Evolutionary conservation across 2,888 invertebrate genomes (phyloP), one percentile per base, ranked within the genome.

Genomic region (Thecophora atra): DNA sequence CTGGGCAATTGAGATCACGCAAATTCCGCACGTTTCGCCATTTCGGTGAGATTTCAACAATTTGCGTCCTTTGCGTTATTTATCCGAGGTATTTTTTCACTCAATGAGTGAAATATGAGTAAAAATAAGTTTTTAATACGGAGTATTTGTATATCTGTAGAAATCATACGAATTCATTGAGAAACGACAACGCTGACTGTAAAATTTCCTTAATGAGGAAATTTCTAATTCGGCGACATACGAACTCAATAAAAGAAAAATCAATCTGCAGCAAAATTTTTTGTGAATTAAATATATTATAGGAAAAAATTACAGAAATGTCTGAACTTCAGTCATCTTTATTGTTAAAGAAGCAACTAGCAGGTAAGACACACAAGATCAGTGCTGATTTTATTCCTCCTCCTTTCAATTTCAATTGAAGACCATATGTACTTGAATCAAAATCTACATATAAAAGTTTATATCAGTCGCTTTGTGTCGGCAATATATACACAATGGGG

Each of bases 251-350:
- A 44, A 42, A 56, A 65, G n/a, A 63, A 66, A 74, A 71, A 73
- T 63, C 68, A 71, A 71, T 75, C 63, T 60, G 65, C 47, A 63
- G 52, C 54, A 73, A 70, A 74, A 65, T 64, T 64, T 64, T 71
- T 74, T 67, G 51, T 71, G 72, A 76, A 70, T 51, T 73, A 73
- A 67, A 67, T 75, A 72, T 75, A 76, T 74, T 69, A 62, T 72
- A 76, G 73, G 73, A 71, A 72, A 56, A 70, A 76, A 71, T 73
- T 54, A 26, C 47, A 21, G 79, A 88, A 79, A 95, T 95, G 95
- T 94, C 95, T 91, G 95, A 95, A 91, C 92, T 92, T 91, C 96
- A 96, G 93, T 96, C 96, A 89, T 94, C 96, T 88, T 92, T 96
- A 89, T 90, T 96, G 90, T 91, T 96, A 89, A 93, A 94, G 90